Percentiles rank a stretch among this genome's conserved stretches.
Conservation (phyloP, 2,797 vertebrate genomes). For the Microctenopoma lineatum region DNA sequence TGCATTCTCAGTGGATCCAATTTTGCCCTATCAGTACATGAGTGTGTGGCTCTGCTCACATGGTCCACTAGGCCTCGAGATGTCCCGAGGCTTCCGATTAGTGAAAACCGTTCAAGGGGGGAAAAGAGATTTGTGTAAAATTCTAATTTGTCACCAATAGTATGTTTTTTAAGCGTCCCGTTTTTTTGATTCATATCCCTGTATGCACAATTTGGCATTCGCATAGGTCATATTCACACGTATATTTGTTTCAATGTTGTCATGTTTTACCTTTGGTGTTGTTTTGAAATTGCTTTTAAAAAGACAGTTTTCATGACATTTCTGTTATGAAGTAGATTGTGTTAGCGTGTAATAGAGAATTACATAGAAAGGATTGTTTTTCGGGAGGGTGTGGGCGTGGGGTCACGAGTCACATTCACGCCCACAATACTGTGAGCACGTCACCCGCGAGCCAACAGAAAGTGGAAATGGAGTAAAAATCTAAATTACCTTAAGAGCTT, state of each 20-base stretch:
- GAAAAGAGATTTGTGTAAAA: constrained; percentile 63
- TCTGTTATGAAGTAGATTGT: neutral
- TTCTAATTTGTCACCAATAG: constrained; percentile 74
- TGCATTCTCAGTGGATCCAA: constrained; percentile 88
- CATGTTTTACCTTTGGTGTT: neutral
- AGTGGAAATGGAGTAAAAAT: constrained; percentile 69
- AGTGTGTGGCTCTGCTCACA: constrained; percentile 81
- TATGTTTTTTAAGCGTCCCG: constrained; percentile 41
- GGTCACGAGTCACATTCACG: constrained; percentile 53
- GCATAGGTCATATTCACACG: constrained; percentile 11
- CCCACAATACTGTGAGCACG: constrained; percentile 41
- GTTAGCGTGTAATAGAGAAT: neutral
- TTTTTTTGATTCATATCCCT: constrained; percentile 30
- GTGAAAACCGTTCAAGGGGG: constrained; percentile 67
- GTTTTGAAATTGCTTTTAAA: neutral
- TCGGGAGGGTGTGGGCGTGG: neutral
- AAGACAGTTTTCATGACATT: constrained; percentile 9
- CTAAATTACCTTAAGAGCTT: constrained; percentile 75
- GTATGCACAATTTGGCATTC: constrained; percentile 18
- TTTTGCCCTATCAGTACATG: constrained; percentile 86
- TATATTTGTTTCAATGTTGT: neutral
- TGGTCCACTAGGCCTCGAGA: constrained; percentile 80
- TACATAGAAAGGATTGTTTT: constrained; percentile 24
- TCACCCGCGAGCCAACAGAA: constrained; percentile 46
- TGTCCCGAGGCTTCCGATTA: constrained; percentile 85